These are phyloP conservation scores for Romanogobio albipinnatus DNA, from an alignment of 2,113 vertebrate species.

Conservation along the genomic window DNA sequence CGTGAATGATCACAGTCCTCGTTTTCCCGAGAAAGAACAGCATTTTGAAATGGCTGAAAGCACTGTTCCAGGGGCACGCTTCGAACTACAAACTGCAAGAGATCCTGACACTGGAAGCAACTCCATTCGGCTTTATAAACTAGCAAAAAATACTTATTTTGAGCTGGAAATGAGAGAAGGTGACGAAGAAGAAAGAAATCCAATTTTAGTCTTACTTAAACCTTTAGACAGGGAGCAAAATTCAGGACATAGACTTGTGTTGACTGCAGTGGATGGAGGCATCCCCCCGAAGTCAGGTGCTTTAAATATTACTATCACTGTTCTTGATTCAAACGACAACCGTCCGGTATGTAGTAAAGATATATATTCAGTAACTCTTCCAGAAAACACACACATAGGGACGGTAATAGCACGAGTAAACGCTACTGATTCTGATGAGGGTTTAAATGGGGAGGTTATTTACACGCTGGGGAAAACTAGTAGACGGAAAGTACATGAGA, in stretches of 20 bases:
- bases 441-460: slow-evolving; percentile 40
- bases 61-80: slow-evolving; percentile 46
- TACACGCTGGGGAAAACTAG: slow-evolving; percentile 39
- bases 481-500: slow-evolving; percentile 31
- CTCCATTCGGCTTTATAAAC: slow-evolving; percentile 48
- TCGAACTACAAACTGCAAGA: slow-evolving; percentile 51
- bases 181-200: slow-evolving; percentile 51
- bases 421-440: slow-evolving; percentile 46
- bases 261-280: slow-evolving; percentile 60
- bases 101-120: slow-evolving; percentile 55
- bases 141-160: slow-evolving; percentile 49
- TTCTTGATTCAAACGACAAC: slow-evolving; percentile 51
- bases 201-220: slow-evolving; percentile 54
- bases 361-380: slow-evolving; percentile 30
- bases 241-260: slow-evolving; percentile 19
- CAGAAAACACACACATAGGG: slow-evolving; percentile 35
- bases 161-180: slow-evolving; percentile 50
- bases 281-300: slow-evolving; percentile 40
- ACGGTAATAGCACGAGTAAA: slow-evolving; percentile 33
- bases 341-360: slow-evolving; percentile 41
- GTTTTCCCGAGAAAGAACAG: slow-evolving; percentile 50
- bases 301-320: slow-evolving; percentile 43
- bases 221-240: slow-evolving; percentile 47
- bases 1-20: slow-evolving; percentile 60
- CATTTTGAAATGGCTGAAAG: slow-evolving; percentile 58